These are phyloP conservation scores for Isaurus tuberculatus DNA, from an alignment of 92 coral and sea anemone genomes.

Conservation along the genomic window DNA sequence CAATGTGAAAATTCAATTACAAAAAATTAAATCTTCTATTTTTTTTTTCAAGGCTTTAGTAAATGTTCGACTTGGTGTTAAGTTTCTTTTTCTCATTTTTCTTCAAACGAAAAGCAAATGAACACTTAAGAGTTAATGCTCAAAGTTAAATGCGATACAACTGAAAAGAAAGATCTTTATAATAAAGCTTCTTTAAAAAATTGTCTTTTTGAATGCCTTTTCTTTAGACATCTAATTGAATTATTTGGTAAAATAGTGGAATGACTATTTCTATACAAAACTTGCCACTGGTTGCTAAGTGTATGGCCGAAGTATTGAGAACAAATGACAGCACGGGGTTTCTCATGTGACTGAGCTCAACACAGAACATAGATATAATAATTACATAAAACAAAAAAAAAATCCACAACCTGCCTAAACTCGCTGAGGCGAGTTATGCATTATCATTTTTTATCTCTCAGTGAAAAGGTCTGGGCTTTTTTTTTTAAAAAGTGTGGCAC, in stretches of 20 bases:
- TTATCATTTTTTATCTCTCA: neutral
- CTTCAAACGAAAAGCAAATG: neutral
- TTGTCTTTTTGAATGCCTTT: neutral
- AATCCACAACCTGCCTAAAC: constrained; percentile 7
- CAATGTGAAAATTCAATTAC: neutral
- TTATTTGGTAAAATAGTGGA: neutral
- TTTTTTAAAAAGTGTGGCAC: neutral
- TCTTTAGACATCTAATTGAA: neutral
- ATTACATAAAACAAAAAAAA: constrained; percentile 33
- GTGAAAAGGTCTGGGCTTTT: constrained; percentile 21
- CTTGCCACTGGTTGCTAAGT: constrained; percentile 30
- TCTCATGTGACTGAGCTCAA: constrained; percentile 28
- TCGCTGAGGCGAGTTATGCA: neutral
- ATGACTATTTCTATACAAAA: neutral
- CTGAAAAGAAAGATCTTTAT: neutral
- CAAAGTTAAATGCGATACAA: neutral
- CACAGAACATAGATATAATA: neutral
- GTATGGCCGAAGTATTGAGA: constrained; percentile 31
- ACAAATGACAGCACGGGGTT: constrained; percentile 42
- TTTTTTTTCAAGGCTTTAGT: too few relatives aligned
- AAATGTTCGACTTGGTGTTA: too few relatives aligned
- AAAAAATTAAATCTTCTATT: neutral
- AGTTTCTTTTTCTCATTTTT: neutral
- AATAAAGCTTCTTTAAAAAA: neutral
- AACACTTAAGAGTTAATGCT: neutral